phyloP scores from a whole-genome alignment of 1,140 invertebrate genomes.

The Gonioctena quinquepunctata region DNA sequence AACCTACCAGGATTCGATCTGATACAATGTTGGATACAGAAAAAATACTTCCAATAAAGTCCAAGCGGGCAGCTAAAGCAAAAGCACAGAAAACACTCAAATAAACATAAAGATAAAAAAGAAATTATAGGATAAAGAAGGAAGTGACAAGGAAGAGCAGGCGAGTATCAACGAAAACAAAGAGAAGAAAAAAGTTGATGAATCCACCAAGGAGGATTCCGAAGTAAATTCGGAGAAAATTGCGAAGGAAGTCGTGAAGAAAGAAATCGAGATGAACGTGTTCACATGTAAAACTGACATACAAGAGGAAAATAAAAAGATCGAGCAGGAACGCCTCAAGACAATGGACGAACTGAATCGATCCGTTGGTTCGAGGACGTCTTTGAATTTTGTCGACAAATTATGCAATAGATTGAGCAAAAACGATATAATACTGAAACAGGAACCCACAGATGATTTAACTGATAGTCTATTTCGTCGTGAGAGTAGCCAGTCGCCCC shows the following conservation, averaged over 20 bases:
- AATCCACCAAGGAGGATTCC: no score
- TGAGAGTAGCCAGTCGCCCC: background rate
- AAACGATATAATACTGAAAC: slow-evolving; percentile 32
- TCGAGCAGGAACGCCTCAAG: slow-evolving; percentile 43
- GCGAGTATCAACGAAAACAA: background rate
- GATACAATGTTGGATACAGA: background rate
- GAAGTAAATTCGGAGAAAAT: background rate
- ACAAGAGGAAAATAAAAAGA: slow-evolving; percentile 41
- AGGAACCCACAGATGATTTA: slow-evolving; percentile 25
- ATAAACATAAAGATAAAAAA: no score
- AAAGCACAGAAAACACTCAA: slow-evolving; percentile 33
- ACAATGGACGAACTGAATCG: slow-evolving; percentile 48
- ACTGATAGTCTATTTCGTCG: background rate
- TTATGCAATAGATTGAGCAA: slow-evolving; percentile 36
- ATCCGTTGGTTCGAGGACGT: slow-evolving; percentile 30
- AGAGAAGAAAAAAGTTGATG: background rate
- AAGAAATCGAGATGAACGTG: slow-evolving; percentile 39
- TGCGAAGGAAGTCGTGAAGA: background rate
- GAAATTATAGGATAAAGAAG: slow-evolving; percentile 21
- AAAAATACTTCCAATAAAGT: slow-evolving; percentile 2
- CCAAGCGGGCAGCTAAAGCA: slow-evolving; percentile 29
- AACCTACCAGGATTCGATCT: background rate
- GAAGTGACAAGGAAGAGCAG: slow-evolving; percentile 18
- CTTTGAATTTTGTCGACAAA: slow-evolving; percentile 43
- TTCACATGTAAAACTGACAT: slow-evolving; percentile 48